phyloP scores from a whole-genome alignment of 2,888 invertebrate genomes.

The Oscheius sp. region DNA sequence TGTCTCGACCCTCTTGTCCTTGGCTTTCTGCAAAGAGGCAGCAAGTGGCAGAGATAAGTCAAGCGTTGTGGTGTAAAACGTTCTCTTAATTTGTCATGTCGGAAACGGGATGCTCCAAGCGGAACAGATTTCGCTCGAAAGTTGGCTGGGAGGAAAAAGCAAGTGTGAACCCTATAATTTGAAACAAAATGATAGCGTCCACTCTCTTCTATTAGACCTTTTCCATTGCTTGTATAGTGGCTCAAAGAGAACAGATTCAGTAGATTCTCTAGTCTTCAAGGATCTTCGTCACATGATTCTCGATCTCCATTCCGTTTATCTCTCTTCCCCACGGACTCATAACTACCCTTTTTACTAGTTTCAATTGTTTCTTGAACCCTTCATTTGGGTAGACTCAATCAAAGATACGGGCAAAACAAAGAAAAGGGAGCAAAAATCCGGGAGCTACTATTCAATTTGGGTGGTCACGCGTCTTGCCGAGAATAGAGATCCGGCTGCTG shows the following conservation, averaged over 20 bases:
- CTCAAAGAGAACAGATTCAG: neutral
- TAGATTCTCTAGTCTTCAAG: neutral
- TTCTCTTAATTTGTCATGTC: neutral
- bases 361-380: too few species aligned
- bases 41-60: slow-evolving; percentile 16
- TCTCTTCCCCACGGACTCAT: too few species aligned
- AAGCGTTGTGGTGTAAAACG: slow-evolving; percentile 8
- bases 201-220: neutral
- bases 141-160: neutral
- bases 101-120: neutral
- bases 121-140: neutral
- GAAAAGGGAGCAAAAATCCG: neutral
- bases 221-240: neutral
- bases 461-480: neutral
- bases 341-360: too few species aligned
- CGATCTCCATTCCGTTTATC: neutral
- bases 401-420: too few species aligned
- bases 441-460: neutral
- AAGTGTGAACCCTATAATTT: neutral
- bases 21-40: too few species aligned
- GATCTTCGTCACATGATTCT: neutral
- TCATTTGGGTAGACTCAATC: too few species aligned
- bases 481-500: neutral
- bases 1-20: too few species aligned
- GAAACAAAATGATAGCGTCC: neutral